Conservation (phyloP, 2,888 invertebrate genomes). For the Cryptocephalus primarius region DNA sequence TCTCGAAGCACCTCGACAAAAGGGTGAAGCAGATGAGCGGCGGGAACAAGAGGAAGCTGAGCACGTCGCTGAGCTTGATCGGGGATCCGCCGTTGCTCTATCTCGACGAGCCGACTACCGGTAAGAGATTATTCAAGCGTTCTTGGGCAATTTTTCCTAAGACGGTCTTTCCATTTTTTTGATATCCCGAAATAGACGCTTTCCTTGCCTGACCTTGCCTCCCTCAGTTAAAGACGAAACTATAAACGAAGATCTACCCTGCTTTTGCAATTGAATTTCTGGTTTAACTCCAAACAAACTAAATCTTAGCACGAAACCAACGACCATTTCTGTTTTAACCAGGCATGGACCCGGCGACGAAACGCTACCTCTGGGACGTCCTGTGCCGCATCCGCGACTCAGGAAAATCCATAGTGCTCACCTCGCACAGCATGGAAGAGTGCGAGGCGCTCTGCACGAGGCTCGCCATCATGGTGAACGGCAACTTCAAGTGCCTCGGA, state of each 20-base stretch:
- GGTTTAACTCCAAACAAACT: too few species aligned
- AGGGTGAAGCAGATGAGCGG: conserved; percentile 38
- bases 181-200: too few species aligned
- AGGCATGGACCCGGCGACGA: conserved; percentile 73
- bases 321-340: too few species aligned
- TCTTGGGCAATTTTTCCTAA: too few species aligned
- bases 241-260: too few species aligned
- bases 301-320: too few species aligned
- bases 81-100: conserved; percentile 45
- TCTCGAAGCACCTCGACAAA: conserved; percentile 37
- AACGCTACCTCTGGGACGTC: conserved; percentile 71
- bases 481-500: conserved; percentile 67
- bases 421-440: conserved; percentile 82
- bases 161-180: too few species aligned
- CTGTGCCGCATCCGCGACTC: conserved; percentile 55
- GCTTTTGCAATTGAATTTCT: too few species aligned
- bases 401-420: conserved; percentile 67
- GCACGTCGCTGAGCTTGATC: conserved; percentile 43
- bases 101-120: conserved; percentile 45
- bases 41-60: conserved; percentile 46
- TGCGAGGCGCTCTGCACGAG: conserved; percentile 75
- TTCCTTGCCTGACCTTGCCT: too few species aligned
- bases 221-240: too few species aligned
- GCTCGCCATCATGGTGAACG: conserved; percentile 79
- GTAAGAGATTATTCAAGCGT: conserved; percentile 24